These are phyloP conservation scores for Drosophila anomalipes DNA, from an alignment of 2,888 invertebrate genomes.

Conservation along the genomic window DNA sequence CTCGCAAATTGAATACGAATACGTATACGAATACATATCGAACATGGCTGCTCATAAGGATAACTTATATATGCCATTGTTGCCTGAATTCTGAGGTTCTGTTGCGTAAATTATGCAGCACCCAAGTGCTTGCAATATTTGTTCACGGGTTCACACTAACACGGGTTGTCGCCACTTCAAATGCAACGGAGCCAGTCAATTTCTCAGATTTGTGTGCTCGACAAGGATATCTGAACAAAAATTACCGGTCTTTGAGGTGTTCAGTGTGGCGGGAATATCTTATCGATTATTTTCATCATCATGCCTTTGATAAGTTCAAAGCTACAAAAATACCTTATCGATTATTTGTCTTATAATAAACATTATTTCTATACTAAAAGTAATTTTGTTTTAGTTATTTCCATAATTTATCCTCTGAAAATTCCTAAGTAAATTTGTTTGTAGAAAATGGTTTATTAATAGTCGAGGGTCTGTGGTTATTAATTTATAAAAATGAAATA, in stretches of 20 bases:
- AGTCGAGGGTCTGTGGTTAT: too few relatives aligned
- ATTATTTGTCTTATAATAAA: not conserved
- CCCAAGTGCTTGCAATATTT: conserved; percentile 47
- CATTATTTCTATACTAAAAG: not conserved
- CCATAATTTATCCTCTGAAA: not conserved
- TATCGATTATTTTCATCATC: not conserved
- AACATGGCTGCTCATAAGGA: conserved; percentile 15
- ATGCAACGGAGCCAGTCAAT: conserved; percentile 4
- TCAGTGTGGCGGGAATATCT: not conserved
- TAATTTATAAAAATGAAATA: not conserved
- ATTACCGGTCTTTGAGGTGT: not conserved
- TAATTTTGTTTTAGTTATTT: not conserved
- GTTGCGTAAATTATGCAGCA: conserved; percentile 67
- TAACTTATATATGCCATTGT: conserved; percentile 32
- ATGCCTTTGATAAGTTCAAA: not conserved
- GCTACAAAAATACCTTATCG: not conserved
- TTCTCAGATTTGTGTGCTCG: not conserved
- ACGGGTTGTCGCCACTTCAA: conserved; percentile 5
- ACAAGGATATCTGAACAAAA: not conserved
- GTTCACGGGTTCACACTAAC: conserved; percentile 27
- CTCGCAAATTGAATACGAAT: conserved; percentile 25
- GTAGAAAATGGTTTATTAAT: not conserved
- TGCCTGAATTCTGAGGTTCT: conserved; percentile 38
- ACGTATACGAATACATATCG: not conserved
- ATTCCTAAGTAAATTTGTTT: not conserved